A percentile compares a stretch with the other conserved stretches of the same genome.
These are phyloP conservation scores for Pasiphila rectangulata DNA, from an alignment of 2,888 invertebrate genomes.

Conservation along the genomic window DNA sequence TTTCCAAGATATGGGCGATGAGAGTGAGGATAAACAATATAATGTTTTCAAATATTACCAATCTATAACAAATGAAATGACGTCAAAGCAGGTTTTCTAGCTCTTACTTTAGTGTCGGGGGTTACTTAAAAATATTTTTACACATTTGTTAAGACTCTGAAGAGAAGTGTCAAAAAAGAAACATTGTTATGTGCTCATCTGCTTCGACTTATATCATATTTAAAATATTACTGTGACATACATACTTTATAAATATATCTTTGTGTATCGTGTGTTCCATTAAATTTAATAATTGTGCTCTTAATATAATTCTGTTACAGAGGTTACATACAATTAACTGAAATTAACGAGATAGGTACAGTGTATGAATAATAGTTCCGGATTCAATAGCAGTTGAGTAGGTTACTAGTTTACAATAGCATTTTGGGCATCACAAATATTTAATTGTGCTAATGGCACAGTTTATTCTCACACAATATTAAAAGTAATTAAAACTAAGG, in stretches of 20 bases:
- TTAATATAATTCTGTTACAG: constrained; percentile 17
- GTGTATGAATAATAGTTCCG: constrained; percentile 28
- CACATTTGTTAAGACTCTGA: constrained; percentile 30
- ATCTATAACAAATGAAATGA: too few relatives aligned
- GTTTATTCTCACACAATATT: constrained; percentile 40
- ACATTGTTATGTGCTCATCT: constrained; percentile 39
- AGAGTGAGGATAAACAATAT: too few relatives aligned
- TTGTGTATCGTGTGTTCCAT: constrained; percentile 31
- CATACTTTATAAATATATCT: constrained; percentile 14
- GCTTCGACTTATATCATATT: constrained; percentile 19
- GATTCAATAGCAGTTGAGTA: constrained; percentile 32
- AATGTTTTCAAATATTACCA: too few relatives aligned
- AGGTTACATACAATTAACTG: constrained; percentile 20
- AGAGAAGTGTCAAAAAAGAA: constrained; percentile 34
- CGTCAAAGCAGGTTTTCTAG: too few relatives aligned
- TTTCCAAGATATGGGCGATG: too few relatives aligned
- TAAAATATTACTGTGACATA: constrained; percentile 3
- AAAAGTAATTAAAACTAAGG: constrained; percentile 44
- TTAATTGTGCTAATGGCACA: constrained; percentile 43
- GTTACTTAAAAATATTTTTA: too few relatives aligned
- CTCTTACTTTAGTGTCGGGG: too few relatives aligned
- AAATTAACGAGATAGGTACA: constrained; percentile 20
- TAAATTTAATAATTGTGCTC: constrained; percentile 33
- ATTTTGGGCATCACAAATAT: constrained; percentile 39
- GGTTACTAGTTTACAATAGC: constrained; percentile 33